Conservation (phyloP, 1,140 invertebrate genomes). For the Amyelois transitella region DNA sequence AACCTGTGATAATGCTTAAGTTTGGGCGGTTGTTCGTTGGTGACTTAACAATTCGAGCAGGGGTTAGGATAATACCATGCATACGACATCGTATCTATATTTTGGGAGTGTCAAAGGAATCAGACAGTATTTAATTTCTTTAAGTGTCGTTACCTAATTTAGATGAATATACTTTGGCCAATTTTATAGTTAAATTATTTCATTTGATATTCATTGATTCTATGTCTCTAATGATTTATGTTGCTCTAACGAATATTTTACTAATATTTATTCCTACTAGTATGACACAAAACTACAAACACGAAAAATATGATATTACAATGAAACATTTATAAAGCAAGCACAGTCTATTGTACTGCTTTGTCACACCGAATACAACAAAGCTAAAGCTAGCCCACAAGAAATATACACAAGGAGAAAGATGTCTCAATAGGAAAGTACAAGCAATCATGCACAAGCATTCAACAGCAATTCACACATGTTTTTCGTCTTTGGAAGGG, state of each 20-base stretch:
- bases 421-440: not conserved
- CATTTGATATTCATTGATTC: too few relatives aligned
- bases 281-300: not conserved
- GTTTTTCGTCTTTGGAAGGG: not conserved
- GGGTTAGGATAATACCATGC: not conserved
- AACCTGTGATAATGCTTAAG: slow-evolving; percentile 32
- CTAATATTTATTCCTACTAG: too few relatives aligned
- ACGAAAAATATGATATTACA: not conserved
- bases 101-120: too few relatives aligned
- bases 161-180: too few relatives aligned
- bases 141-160: too few relatives aligned
- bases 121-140: too few relatives aligned
- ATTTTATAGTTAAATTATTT: too few relatives aligned
- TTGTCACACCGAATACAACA: not conserved
- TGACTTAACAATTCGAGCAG: not conserved
- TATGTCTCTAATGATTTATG: too few relatives aligned
- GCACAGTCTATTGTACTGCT: slow-evolving; percentile 3
- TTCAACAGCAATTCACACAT: not conserved
- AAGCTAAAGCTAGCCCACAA: not conserved
- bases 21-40: not conserved
- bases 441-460: slow-evolving; percentile 4
- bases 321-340: not conserved
- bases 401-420: not conserved
- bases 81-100: not conserved
- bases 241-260: too few relatives aligned